Conservation (phyloP, 2,888 invertebrate species). For the Diaphora mendica region DNA sequence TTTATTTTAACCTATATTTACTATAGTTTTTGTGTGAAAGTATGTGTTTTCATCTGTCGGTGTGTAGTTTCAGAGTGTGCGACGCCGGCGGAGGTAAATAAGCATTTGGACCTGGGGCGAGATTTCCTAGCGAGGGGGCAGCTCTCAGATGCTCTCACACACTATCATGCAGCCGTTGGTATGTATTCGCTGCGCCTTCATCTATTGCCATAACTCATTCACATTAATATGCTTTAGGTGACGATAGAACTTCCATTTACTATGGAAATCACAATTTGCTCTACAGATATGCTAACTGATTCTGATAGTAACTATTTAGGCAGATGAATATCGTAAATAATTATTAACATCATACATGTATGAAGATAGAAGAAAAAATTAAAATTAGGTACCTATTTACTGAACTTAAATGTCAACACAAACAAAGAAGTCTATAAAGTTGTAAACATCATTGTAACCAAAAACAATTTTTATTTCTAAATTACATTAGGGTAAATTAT, state of each 20-base stretch:
- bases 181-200: slow-evolving; percentile 62
- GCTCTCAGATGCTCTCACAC: slow-evolving; percentile 97
- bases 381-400: background rate
- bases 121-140: slow-evolving; percentile 97
- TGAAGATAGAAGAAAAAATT: background rate
- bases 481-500: background rate
- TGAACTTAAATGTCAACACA: background rate
- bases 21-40: slow-evolving; percentile 54
- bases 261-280: background rate
- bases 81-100: slow-evolving; percentile 93
- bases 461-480: background rate
- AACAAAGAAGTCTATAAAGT: background rate
- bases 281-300: background rate
- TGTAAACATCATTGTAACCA: background rate
- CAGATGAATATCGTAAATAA: background rate
- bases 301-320: background rate
- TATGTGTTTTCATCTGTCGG: slow-evolving; percentile 54
- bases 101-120: slow-evolving; percentile 97
- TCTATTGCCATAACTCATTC: too few species aligned
- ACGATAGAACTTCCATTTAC: background rate
- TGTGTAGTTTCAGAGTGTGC: slow-evolving; percentile 89
- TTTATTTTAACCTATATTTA: slow-evolving; percentile 54
- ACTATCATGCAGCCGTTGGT: slow-evolving; percentile 99
- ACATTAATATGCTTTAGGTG: background rate
- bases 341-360: background rate